Conservation (phyloP, 2,797 vertebrate species). For the Graptemys geographica region DNA sequence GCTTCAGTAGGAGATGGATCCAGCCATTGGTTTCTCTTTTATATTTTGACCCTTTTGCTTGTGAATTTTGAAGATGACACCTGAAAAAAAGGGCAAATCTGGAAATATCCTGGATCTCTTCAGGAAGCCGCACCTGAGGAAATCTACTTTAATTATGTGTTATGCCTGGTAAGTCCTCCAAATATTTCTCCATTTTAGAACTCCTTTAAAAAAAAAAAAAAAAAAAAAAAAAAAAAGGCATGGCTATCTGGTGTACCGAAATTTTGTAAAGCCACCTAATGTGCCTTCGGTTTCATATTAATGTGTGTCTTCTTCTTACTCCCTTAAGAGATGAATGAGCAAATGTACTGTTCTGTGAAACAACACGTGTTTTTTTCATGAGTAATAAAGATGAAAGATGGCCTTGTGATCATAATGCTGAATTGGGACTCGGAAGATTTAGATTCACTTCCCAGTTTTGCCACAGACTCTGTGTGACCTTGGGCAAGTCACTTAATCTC, state of each 20-base stretch:
- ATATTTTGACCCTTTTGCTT: not conserved
- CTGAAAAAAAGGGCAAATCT: slow-evolving; percentile 61
- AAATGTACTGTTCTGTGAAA: not conserved
- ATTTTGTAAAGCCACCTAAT: too few species aligned
- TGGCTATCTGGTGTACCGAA: too few species aligned
- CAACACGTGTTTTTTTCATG: not conserved
- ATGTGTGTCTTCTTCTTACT: too few species aligned
- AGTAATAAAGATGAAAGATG: not conserved
- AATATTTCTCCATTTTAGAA: rapidly evolving
- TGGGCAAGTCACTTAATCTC: too few species aligned
- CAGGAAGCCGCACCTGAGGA: slow-evolving; percentile 81
- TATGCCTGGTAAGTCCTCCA: slow-evolving; percentile 83
- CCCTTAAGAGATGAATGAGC: not conserved
- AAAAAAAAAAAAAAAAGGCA: too few species aligned
- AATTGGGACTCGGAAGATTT: not conserved
- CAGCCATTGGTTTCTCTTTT: not conserved
- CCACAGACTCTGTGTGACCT: too few species aligned
- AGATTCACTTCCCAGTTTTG: not conserved
- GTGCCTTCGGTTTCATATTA: too few species aligned
- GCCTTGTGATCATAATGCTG: not conserved
- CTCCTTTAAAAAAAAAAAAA: not conserved
- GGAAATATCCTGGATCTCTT: slow-evolving; percentile 87
- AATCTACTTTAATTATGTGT: slow-evolving; percentile 83
- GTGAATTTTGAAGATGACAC: slow-evolving; percentile 51
- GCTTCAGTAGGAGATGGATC: not conserved